phyloP scores from a whole-genome alignment of 1,140 invertebrate species.

The Hormaphis cornu region DNA sequence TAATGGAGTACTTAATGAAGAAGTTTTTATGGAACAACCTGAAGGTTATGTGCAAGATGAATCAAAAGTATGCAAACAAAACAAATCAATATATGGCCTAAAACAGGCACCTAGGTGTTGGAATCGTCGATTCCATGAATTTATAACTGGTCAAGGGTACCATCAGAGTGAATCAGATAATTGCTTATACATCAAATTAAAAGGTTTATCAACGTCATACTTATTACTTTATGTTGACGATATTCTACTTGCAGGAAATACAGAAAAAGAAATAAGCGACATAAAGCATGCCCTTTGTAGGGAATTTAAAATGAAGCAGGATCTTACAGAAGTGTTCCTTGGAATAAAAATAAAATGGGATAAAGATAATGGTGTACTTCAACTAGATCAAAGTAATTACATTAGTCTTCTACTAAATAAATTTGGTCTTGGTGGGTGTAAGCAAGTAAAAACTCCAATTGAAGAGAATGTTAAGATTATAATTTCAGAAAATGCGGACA shows the following conservation, averaged over 20 bases:
- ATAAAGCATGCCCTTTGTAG: not conserved
- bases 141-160: conserved; percentile 37
- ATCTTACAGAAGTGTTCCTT: not conserved
- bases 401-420: not conserved
- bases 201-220: not conserved
- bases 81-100: conserved; percentile 9
- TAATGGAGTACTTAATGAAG: conserved; percentile 38
- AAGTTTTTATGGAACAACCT: conserved; percentile 18
- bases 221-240: conserved; percentile 30
- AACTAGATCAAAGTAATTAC: not conserved
- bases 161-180: conserved; percentile 6
- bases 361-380: not conserved
- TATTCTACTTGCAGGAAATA: conserved; percentile 5
- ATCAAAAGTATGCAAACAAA: conserved; percentile 22
- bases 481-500: not conserved
- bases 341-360: conserved; percentile 23
- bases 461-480: too few relatives aligned
- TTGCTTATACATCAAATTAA: conserved; percentile 1
- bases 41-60: not conserved
- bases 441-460: conserved; percentile 10
- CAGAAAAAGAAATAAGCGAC: not conserved
- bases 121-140: conserved; percentile 5
- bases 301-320: conserved; percentile 26
- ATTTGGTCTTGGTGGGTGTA: conserved; percentile 13
- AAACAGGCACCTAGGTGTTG: conserved; percentile 19